Percentiles rank a stretch among this genome's conserved stretches.
These are phyloP conservation scores for Xyrichtys novacula DNA, from an alignment of 2,797 vertebrate species.

Conservation along the genomic window DNA sequence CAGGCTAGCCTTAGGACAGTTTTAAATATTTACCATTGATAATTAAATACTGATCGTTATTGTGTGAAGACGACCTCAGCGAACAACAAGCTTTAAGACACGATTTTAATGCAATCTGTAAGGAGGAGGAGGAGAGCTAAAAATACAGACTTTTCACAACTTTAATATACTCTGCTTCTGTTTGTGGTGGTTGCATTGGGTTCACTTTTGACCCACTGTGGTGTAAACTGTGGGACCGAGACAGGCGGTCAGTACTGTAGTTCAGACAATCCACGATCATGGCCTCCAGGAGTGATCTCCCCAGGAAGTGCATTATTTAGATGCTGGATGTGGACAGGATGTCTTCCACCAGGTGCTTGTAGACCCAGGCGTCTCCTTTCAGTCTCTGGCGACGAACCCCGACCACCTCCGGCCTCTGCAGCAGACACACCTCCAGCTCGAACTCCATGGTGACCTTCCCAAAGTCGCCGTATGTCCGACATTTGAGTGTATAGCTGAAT, in stretches of 20 bases:
- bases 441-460: slow-evolving; percentile 94
- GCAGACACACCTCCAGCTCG: slow-evolving; percentile 93
- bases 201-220: not conserved
- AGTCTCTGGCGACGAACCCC: slow-evolving; percentile 92
- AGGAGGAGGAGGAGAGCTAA: no score
- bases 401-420: slow-evolving; percentile 88
- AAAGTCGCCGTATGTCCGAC: slow-evolving; percentile 90
- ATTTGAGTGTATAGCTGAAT: slow-evolving; percentile 92
- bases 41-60: slow-evolving; percentile 26
- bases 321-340: slow-evolving; percentile 89
- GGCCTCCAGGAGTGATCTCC: not conserved
- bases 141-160: not conserved
- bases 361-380: slow-evolving; percentile 96
- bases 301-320: slow-evolving; percentile 65
- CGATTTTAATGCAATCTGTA: no score
- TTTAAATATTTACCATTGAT: slow-evolving; percentile 46
- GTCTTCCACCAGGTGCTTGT: slow-evolving; percentile 95
- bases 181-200: no score
- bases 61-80: slow-evolving; percentile 1
- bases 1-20: slow-evolving; percentile 32
- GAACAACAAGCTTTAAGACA: not conserved
- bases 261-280: not conserved
- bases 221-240: not conserved
- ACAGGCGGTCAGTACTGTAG: not conserved
- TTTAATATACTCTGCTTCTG: not conserved